Evolutionary conservation across 2,113 vertebrate species (phyloP), one percentile per base, ranked within the genome.

Genomic region (Aix galericulata): DNA sequence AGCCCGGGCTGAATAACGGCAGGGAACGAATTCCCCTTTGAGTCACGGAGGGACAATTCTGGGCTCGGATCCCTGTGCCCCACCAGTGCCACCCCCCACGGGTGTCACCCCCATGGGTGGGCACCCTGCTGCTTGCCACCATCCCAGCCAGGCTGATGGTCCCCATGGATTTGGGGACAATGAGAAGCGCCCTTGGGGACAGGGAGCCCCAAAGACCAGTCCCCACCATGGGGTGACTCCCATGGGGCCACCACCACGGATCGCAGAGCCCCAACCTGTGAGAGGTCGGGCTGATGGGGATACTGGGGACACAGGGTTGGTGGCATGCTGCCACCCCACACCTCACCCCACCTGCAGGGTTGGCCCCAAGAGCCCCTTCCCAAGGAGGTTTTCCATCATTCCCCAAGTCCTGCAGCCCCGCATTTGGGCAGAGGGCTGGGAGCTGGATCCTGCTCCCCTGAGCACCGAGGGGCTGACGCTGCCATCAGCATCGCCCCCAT

Each of bases 241-340:
- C 26, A 13, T 29, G 5, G 53, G 6, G 27, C 53, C 53, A 27
- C 53, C 27, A 4, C 27, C 15, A 8, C 5, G 11, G 23, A 13
- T 13, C 11, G 48, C 11, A 18, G 21, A 46, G 1, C 36, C 44
- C 1, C 1, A 6, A 23, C 6, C 58, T 6, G 0, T 27, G 18
- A 27, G 26, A 27, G 26, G 18, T 25, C 15, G 11, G 12, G 17
- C 17, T 23, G 62, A 6, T 1, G 2, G 29, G 58, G 63, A 29
- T 38, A 38, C 4, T 1, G 21, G 38, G 60, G 23, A 29, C 18
- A 14, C 1, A 0, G 32, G 34, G 31, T 50, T 11, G 17, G 11
- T 29, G 17, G 5, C 36, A 38, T 12, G 62, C 36, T 26, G 18
- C 26, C 38, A 64, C 8, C 38, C 62, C 38, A 29, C 26, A 15